Base-by-base conservation (phyloP, 2,113 vertebrate genomes). In the Verasper variegatus region DNA sequence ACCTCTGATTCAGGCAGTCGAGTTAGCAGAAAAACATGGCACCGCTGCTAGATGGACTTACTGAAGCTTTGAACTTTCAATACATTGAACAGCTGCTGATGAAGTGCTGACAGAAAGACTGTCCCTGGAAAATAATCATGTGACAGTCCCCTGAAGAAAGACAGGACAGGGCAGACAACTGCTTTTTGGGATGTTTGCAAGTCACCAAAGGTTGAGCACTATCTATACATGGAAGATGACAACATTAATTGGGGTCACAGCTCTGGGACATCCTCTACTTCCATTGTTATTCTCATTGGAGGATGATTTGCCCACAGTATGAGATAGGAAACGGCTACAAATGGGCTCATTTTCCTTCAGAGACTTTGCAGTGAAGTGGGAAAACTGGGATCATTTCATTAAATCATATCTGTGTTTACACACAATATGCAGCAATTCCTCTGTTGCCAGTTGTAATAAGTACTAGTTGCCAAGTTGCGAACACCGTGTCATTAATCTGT, bases 401-500 rank as follows among this genome's bases (percentile, higher is more conserved):
- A 83, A 80, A 90, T 82, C 62, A 87, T 74, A 78, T 66, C 51
- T 20, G 68, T 81, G 68, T 81, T 87, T 79, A 76, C 70, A 72
- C 68, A 76, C 72, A 81, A 70, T 86, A 42, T 45, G 63, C 20
- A 66, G 42, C 47, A 18, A 65, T 54, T 54, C 1, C 63, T 79
- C 68, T 66, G 62, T 80, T 88, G 85, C 85, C 87, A 90, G 67
- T 68, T 78, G 89, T 85, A 88, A 88, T 79, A 89, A 92, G 84
- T 47, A 84, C 73, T 73, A 63, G 68, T 78, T 87, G 88, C 82
- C 88, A 90, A 82, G 79, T 80, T 79, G 56, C 62, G 86, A 87
- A 86, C 76, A 77, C 60, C 63, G 42, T 85, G 80, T 78, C 81
- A 90, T 91, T 89, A 91, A 91, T 92, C 87, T 87, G 68, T 81